These are phyloP conservation scores for Micrasema minimum DNA, from an alignment of 1,140 invertebrate species.

Conservation along the genomic window DNA sequence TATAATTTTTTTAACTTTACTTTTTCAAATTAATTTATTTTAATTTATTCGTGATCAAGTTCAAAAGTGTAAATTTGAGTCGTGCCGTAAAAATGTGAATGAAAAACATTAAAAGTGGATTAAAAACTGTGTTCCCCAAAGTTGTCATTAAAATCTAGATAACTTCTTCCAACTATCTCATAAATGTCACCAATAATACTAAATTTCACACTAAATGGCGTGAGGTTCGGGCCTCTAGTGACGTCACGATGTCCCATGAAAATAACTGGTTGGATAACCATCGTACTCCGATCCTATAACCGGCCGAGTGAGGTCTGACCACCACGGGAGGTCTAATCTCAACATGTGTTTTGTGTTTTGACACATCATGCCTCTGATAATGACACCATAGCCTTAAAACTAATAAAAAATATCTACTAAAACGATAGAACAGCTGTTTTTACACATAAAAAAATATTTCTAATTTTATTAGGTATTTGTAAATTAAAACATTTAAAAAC, in stretches of 20 bases:
- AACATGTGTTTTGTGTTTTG: conserved; percentile 28
- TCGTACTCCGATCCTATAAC: conserved; percentile 15
- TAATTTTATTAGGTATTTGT: too few relatives aligned
- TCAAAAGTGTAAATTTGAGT: conserved; percentile 6
- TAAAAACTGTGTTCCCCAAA: conserved; percentile 31
- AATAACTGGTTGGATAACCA: conserved; percentile 18
- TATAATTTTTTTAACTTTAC: conserved; percentile 6
- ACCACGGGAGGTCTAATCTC: conserved; percentile 3
- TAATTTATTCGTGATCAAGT: conserved; percentile 3
- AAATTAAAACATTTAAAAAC: too few relatives aligned
- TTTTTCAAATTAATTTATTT: conserved; percentile 1
- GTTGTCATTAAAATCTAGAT: conserved; percentile 21
- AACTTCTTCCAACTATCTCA: conserved; percentile 28
- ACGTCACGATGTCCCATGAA: conserved; percentile 34
- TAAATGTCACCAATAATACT: conserved; percentile 28
- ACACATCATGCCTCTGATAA: conserved; percentile 28
- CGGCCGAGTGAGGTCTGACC: not conserved
- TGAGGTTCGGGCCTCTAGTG: conserved; percentile 5
- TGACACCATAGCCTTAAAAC: not conserved
- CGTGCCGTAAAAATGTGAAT: conserved; percentile 13
- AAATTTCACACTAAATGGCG: conserved; percentile 31
- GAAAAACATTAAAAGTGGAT: conserved; percentile 32
- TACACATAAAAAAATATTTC: too few relatives aligned
- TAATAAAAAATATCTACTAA: conserved; percentile 9
- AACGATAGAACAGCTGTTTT: too few relatives aligned